These are phyloP conservation scores for Chalcosyrphus nemorum DNA, from an alignment of 2,888 invertebrate species.

Conservation along the genomic window DNA sequence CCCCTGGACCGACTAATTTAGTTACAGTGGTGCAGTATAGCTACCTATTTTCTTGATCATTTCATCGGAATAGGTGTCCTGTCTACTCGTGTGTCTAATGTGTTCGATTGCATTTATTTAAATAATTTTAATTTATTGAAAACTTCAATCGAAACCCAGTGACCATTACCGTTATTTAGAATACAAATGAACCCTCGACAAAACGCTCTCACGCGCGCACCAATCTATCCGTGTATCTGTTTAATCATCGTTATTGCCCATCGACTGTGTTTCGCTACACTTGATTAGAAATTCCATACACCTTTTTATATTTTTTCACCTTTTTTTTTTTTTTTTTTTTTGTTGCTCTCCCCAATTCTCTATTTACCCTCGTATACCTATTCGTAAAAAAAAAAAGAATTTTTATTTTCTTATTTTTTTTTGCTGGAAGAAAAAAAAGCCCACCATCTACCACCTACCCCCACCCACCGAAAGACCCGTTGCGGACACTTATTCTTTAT, in stretches of 20 bases:
- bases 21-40: too few species aligned
- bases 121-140: background rate
- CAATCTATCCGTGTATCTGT: background rate
- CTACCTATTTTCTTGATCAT: too few species aligned
- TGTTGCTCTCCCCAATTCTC: background rate
- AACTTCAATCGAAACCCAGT: background rate
- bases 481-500: conserved; percentile 32
- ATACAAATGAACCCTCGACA: background rate
- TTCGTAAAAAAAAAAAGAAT: background rate
- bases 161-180: background rate
- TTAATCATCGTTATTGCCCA: conserved; percentile 6
- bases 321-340: background rate
- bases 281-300: conserved; percentile 4
- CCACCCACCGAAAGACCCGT: conserved; percentile 2
- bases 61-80: too few species aligned
- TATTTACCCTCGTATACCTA: background rate
- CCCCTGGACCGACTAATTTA: too few species aligned
- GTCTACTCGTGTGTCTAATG: background rate
- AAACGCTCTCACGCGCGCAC: background rate
- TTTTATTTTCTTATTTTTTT: background rate
- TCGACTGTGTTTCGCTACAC: background rate
- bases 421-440: background rate
- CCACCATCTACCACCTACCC: background rate
- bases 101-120: too few species aligned
- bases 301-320: background rate